Percentiles rank a stretch among this genome's conserved stretches.
These are phyloP conservation scores for Ochotona princeps DNA, from an alignment of 2,113 vertebrate species.

Conservation along the genomic window DNA sequence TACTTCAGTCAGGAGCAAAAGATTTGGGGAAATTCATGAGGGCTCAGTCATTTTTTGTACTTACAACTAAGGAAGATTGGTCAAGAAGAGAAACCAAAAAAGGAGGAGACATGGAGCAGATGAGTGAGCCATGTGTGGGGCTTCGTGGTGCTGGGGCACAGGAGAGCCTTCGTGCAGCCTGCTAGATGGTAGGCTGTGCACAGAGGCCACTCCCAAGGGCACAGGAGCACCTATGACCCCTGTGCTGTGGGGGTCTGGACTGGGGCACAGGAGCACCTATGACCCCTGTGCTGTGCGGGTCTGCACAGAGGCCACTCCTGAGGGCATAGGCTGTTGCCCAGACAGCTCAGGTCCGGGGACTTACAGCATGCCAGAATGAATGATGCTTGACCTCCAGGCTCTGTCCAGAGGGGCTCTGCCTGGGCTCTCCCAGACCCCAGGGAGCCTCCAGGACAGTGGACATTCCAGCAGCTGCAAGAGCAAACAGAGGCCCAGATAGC, in stretches of 20 bases:
- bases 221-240: too few species aligned
- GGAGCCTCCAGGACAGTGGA: background rate
- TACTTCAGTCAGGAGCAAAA: background rate
- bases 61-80: background rate
- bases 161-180: too few species aligned
- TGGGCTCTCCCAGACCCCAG: background rate
- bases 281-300: too few species aligned
- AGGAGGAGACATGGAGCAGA: background rate
- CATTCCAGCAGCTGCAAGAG: too few species aligned
- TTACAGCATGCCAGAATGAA: too few species aligned
- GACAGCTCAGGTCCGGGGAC: too few species aligned
- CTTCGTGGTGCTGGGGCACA: too few species aligned
- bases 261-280: background rate
- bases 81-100: background rate
- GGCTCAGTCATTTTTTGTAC: background rate
- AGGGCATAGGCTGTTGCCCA: background rate
- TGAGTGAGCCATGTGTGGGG: too few species aligned
- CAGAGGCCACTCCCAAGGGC: too few species aligned
- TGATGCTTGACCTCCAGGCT: fast-evolving
- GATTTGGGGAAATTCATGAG: background rate
- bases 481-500: background rate
- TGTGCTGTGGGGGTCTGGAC: too few species aligned
- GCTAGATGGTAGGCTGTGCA: too few species aligned
- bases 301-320: background rate
- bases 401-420: too few species aligned